A percentile compares a stretch with the other conserved stretches of the same genome.
Evolutionary conservation across 2,797 vertebrate species (phyloP).

Genomic region (Tarsius wallacei): DNA sequence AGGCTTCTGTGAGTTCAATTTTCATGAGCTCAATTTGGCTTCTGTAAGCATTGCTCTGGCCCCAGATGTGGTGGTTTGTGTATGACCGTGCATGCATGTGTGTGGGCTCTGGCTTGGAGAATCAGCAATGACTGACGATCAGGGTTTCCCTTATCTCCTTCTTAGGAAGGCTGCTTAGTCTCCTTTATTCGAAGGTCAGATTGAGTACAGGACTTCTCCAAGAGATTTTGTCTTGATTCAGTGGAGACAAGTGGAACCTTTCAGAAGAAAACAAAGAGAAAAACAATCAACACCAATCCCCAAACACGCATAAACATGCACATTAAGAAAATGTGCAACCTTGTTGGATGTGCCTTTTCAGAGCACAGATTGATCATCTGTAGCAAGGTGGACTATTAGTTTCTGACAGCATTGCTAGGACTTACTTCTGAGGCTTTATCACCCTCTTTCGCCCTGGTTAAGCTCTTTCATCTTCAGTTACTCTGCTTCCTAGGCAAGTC

Average conservation of each 20-base stretch:
- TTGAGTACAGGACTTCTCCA: not conserved
- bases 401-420: not conserved
- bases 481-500: not conserved
- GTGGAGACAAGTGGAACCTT: not conserved
- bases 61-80: not conserved
- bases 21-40: not conserved
- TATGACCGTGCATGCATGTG: too few relatives aligned
- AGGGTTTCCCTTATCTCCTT: not conserved
- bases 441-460: not conserved
- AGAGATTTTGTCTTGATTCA: conserved; percentile 21
- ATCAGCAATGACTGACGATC: not conserved
- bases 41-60: not conserved
- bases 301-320: not conserved
- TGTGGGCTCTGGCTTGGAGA: not conserved
- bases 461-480: not conserved
- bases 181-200: conserved; percentile 13
- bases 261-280: conserved; percentile 10
- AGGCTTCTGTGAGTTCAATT: not conserved
- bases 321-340: not conserved
- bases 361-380: not conserved
- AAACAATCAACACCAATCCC: not conserved
- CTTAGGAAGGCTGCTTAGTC: not conserved
- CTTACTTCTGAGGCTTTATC: not conserved
- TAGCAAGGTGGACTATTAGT: not conserved
- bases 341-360: not conserved